Percentiles rank a stretch among this genome's conserved stretches.
Conservation (phyloP, 1,140 invertebrate genomes). For the Zaprionus africanus region DNA sequence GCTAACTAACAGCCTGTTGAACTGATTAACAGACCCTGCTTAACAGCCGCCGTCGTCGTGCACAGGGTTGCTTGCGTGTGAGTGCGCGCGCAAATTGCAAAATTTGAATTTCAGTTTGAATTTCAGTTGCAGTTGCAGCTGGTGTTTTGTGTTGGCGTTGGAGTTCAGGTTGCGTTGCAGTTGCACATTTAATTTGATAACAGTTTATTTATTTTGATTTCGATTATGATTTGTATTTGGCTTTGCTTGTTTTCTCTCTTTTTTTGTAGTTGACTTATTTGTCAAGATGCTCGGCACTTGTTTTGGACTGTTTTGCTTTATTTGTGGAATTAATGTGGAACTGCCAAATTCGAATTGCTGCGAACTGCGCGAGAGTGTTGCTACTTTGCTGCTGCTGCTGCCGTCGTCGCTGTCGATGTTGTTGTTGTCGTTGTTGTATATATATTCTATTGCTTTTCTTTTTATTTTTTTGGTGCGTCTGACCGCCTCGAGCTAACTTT, state of each 20-base stretch:
- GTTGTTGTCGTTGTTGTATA: constrained; percentile 40
- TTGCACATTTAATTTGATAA: constrained; percentile 22
- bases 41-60: constrained; percentile 60
- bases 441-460: constrained; percentile 53
- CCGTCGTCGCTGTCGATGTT: constrained; percentile 5
- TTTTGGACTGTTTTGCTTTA: constrained; percentile 54
- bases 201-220: constrained; percentile 28
- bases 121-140: constrained; percentile 13
- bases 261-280: constrained; percentile 32
- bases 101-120: constrained; percentile 37
- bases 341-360: constrained; percentile 45
- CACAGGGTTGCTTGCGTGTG: constrained; percentile 48
- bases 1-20: constrained; percentile 54
- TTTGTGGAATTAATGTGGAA: constrained; percentile 49
- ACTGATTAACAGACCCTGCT: constrained; percentile 33
- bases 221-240: constrained; percentile 16
- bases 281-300: constrained; percentile 42
- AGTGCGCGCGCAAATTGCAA: constrained; percentile 37
- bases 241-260: constrained; percentile 13
- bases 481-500: constrained; percentile 62
- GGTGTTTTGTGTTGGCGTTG: background rate
- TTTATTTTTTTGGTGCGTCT: constrained; percentile 53
- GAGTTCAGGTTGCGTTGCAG: constrained; percentile 14
- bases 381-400: constrained; percentile 13
- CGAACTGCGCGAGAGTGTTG: constrained; percentile 43